Conservation (phyloP, 2,113 vertebrate genomes). For the Sardina pilchardus region DNA sequence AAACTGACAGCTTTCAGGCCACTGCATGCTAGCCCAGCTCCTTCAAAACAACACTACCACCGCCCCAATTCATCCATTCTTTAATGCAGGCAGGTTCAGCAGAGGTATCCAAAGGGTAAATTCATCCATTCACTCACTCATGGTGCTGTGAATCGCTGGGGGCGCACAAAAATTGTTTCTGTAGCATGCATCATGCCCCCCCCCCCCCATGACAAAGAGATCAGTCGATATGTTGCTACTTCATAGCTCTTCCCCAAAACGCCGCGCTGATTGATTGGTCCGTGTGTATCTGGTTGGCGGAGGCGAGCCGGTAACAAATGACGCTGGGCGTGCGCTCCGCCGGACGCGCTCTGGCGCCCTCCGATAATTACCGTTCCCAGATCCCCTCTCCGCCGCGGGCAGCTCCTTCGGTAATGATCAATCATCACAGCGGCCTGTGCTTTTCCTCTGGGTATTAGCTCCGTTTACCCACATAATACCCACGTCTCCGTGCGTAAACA, state of each 20-base stretch:
- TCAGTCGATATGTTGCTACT: slow-evolving; percentile 40
- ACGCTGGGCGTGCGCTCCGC: neutral
- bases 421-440: slow-evolving; percentile 24
- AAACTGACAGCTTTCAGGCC: too few species aligned
- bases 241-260: slow-evolving; percentile 26
- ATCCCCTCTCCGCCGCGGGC: neutral
- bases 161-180: neutral
- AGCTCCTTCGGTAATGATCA: slow-evolving; percentile 35
- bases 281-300: slow-evolving; percentile 30
- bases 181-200: neutral
- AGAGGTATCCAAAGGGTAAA: too few species aligned
- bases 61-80: too few species aligned
- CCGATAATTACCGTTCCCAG: slow-evolving; percentile 35
- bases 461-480: neutral
- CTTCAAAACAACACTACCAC: too few species aligned
- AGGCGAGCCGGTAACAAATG: slow-evolving; percentile 23
- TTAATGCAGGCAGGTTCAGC: too few species aligned
- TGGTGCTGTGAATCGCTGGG: too few species aligned
- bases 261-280: slow-evolving; percentile 40
- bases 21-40: too few species aligned
- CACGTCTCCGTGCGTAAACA: neutral
- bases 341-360: slow-evolving; percentile 22
- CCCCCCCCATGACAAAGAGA: slow-evolving; percentile 13
- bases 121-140: too few species aligned
- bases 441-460: slow-evolving; percentile 19